Conservation (phyloP, 2,113 vertebrate species). For the Barbus barbus region DNA sequence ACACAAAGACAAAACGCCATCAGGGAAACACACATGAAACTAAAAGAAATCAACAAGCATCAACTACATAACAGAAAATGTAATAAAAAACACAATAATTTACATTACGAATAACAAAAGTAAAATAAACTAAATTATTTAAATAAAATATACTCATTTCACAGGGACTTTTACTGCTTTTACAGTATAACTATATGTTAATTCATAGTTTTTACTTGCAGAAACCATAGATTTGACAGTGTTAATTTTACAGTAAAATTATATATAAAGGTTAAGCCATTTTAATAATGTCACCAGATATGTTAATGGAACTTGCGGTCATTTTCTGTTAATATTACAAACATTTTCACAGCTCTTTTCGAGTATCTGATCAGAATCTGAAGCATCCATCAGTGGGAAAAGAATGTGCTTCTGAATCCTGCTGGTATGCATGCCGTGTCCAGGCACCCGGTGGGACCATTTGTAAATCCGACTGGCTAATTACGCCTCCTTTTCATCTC, state of each 20-base stretch:
- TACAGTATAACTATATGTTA: neutral
- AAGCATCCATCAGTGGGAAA: neutral
- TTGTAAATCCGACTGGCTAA: constrained; percentile 28
- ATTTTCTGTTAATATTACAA: neutral
- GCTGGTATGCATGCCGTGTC: neutral
- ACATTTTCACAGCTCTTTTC: neutral
- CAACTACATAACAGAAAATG: no score
- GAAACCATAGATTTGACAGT: neutral
- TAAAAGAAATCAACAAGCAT: no score
- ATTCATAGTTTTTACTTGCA: neutral
- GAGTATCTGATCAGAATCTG: neutral
- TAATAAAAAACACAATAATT: no score
- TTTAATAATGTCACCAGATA: neutral
- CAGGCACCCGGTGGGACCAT: neutral
- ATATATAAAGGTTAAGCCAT: neutral
- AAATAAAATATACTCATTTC: neutral
- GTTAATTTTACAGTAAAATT: neutral
- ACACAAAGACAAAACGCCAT: no score
- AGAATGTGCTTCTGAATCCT: neutral
- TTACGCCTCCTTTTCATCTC: neutral
- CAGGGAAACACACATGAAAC: no score
- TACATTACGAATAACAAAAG: no score
- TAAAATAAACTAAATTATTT: neutral
- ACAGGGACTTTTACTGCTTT: neutral
- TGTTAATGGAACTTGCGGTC: neutral